Evolutionary conservation across 2,113 vertebrate genomes (phyloP), one percentile per base, ranked within the genome.

Genomic region (Acrocephalus kingi): DNA sequence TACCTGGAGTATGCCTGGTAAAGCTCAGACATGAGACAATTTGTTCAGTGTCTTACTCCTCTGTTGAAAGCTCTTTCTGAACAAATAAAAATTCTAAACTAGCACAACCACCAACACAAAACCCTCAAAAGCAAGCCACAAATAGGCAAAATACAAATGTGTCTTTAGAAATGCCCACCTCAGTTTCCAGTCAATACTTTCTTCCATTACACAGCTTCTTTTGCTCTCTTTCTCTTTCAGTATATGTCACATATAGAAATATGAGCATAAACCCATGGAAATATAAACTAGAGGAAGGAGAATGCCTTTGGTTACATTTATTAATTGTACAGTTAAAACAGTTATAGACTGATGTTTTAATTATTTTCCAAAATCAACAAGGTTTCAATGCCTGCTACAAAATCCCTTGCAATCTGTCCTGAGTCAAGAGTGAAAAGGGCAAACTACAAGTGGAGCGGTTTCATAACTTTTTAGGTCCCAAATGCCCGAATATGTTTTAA

Each of bases 41-140:
- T n/a, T 31, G 4, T 37, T 68, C 49, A 41, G 5, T 41, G 31
- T 45, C 24, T 52, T 61, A 64, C 11, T 76, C 6, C 3, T 58
- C 25, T 28, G 7, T 30, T 49, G 33, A 89, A 86, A 84, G 14
- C 3, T 8, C 22, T 76, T 66, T 33, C 39, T 10, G 7, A 85
- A 30, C 30, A 93, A 75, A 51, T 59, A 51, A 75, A 86, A 56
- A 25, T 19, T 2, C 5, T 30, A 79, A 73, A 6, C 10, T 27
- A 58, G 7, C 8, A 30, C 8, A 19, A 35, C 6, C 10, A 45
- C 1, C 27, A 25, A 4, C 4, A 71, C 43, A 56, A 71, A 73
- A 39, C 0, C 5, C 6, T 9, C 27, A 0, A 41, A 84, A 31
- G 0, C 6, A 79, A 61, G 3, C 4, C 23, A 35, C 37, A 37